Conservation (phyloP, 2,797 vertebrate genomes). For the Ctenopoma kingsleyae region DNA sequence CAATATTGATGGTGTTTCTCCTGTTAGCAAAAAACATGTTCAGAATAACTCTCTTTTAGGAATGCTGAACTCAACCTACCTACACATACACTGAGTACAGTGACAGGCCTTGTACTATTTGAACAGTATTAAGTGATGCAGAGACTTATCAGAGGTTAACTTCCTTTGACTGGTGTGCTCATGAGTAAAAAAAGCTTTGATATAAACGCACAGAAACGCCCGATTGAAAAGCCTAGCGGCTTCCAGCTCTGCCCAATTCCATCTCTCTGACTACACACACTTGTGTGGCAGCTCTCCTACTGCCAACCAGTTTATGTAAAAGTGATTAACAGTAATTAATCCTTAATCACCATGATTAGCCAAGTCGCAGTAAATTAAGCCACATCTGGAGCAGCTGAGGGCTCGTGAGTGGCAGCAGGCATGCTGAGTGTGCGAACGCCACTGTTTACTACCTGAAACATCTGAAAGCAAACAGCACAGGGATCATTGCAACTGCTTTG, state of each 20-base stretch:
- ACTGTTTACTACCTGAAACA: constrained; percentile 87
- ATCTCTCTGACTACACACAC: constrained; percentile 79
- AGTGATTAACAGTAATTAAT: constrained; percentile 99
- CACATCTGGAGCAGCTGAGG: constrained; percentile 98
- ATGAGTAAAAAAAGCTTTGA: constrained; percentile 29
- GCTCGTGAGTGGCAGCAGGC: constrained; percentile 82
- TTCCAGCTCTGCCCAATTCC: constrained; percentile 48
- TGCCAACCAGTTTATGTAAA: constrained; percentile 99
- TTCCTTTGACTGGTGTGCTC: constrained; percentile 37
- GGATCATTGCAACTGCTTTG: neutral
- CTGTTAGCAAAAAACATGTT: constrained; percentile 31
- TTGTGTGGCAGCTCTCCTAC: constrained; percentile 91
- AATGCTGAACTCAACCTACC: constrained; percentile 1
- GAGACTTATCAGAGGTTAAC: constrained; percentile 32
- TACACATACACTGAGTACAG: neutral
- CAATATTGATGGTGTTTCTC: constrained; percentile 56
- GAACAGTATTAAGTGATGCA: constrained; percentile 24
- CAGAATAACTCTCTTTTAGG: neutral
- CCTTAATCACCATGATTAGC: constrained; percentile 99
- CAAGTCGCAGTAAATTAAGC: constrained; percentile 99
- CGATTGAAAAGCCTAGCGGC: constrained; percentile 6
- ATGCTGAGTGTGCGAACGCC: constrained; percentile 86
- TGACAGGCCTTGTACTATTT: neutral
- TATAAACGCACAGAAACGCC: constrained; percentile 25
- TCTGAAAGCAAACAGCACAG: constrained; percentile 39